Evolutionary conservation across 2,113 vertebrate species (phyloP).

Genomic region (Hydropotes inermis): DNA sequence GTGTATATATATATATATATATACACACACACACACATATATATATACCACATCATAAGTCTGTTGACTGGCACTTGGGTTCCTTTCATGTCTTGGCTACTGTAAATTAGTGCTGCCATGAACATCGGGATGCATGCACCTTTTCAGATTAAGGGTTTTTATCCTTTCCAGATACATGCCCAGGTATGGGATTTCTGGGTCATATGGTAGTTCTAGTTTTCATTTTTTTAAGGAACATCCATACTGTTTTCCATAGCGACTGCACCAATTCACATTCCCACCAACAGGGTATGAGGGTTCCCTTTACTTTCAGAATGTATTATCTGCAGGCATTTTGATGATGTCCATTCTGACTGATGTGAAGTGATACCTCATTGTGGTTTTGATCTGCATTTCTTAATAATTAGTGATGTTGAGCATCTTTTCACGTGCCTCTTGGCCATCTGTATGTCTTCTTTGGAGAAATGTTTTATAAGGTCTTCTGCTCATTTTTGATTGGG

Average conservation of each 20-base stretch:
- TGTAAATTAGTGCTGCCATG: background rate
- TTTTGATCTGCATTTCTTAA: background rate
- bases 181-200: background rate
- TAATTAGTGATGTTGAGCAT: background rate
- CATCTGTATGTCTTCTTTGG: background rate
- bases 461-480: background rate
- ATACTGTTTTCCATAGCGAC: background rate
- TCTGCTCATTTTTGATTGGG: background rate
- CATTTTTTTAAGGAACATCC: background rate
- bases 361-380: background rate
- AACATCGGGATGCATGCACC: background rate
- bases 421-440: background rate
- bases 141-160: background rate
- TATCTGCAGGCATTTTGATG: background rate
- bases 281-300: background rate
- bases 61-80: background rate
- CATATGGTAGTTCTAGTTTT: background rate
- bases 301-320: background rate
- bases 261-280: background rate
- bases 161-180: background rate
- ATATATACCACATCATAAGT: background rate
- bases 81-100: background rate
- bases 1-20: background rate
- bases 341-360: background rate
- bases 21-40: too few species aligned